Base-by-base conservation (phyloP, 2,888 invertebrate genomes). In the Cryptocephalus primarius region DNA sequence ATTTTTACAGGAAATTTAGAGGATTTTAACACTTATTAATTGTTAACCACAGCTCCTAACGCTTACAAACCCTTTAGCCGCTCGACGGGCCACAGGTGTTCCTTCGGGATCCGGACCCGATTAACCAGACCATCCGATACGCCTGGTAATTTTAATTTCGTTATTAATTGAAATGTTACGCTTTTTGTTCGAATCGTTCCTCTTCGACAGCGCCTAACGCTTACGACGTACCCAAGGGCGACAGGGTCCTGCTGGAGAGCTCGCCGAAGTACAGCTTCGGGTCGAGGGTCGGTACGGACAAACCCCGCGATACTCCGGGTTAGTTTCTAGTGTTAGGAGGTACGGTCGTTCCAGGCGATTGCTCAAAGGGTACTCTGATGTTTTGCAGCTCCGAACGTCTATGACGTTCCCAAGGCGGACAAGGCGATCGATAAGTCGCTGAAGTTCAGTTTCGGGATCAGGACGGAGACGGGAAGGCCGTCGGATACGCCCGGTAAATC, bases 361-460 rank as follows among this genome's bases (percentile, higher is more conserved):
- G 40, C 13, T 44, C 31, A 44, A 36, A 44, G 8, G 38, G n/a
- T 40, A 9, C 10, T 14, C 40, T 44, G 40, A 33, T 42, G 22
- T 50, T 49, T 49, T 40, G 14, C 32, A 67, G 68, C 80, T 36
- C 82, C 80, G 59, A 78, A 82, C 56, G 61, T 64, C 13, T 73
- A 75, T 56, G 61, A 72, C 51, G 74, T 72, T 32, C 76, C 77
- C 82, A 55, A 79, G 78, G 72, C 78, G 10, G 80, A 81, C 51
- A 79, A 57, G 48, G 42, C 48, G 33, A 53, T 57, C 36, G 58
- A 60, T 55, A 75, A 73, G 53, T 76, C 81, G 44, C 75, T 79
- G 50, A 83, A 76, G 58, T 85, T 78, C 62, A 80, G 82, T 9
- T 80, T 88, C 66, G 83, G 85, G 43, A 74, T 78, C 49, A 85